phyloP scores from a whole-genome alignment of 1,140 invertebrate species.

The Leptonema lineaticorne region DNA sequence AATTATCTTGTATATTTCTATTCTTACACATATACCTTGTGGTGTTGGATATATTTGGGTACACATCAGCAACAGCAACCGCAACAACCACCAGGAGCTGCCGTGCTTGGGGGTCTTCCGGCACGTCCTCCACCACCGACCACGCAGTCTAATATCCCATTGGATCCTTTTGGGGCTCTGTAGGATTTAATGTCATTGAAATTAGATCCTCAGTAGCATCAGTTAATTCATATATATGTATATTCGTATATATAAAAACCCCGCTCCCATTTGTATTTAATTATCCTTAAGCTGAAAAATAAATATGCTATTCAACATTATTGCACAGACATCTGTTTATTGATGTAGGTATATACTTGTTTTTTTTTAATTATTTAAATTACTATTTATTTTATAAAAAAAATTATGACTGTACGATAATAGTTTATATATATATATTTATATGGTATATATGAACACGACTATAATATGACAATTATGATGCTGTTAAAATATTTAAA shows the following conservation, averaged over 20 bases:
- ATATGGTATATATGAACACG: no score
- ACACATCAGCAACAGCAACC: conserved; percentile 46
- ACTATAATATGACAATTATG: no score
- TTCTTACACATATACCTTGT: conserved; percentile 28
- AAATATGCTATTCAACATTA: conserved; percentile 22
- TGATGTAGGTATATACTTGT: conserved; percentile 36
- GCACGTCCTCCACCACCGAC: conserved; percentile 44
- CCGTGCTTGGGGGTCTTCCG: conserved; percentile 24
- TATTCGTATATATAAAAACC: neutral
- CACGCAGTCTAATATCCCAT: conserved; percentile 50
- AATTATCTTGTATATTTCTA: conserved; percentile 27
- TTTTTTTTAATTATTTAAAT: no score
- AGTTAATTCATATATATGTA: neutral
- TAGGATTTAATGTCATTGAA: conserved; percentile 44
- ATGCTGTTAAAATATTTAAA: no score
- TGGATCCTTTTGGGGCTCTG: conserved; percentile 57
- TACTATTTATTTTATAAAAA: no score
- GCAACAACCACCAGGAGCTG: conserved; percentile 40
- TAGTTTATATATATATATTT: no score
- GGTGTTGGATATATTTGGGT: conserved; percentile 43
- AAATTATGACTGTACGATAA: neutral
- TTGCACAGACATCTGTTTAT: conserved; percentile 33
- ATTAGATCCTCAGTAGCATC: conserved; percentile 21
- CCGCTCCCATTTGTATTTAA: conserved; percentile 15
- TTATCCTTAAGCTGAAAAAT: conserved; percentile 5